Conservation (phyloP, 2,888 invertebrate species). For the Xanthia togata region DNA sequence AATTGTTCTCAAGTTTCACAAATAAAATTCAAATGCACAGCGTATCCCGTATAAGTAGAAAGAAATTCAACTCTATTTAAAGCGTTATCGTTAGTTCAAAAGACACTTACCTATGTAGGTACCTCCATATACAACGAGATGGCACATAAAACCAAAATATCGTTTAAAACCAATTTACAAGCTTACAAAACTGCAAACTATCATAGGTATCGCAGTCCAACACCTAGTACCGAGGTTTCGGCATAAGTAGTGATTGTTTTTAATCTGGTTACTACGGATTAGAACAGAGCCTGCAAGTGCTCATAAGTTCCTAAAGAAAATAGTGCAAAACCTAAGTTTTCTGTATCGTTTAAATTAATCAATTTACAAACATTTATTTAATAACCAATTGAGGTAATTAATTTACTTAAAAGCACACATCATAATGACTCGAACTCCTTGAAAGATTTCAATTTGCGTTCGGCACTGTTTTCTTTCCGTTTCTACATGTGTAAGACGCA, state of each 20-base stretch:
- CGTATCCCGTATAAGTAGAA: too few species aligned
- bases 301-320: neutral
- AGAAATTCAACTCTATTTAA: neutral
- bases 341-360: neutral
- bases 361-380: constrained; percentile 33
- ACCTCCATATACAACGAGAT: neutral
- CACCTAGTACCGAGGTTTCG: too few species aligned
- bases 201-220: neutral
- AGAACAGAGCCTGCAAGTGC: neutral
- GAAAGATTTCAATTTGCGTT: constrained; percentile 62
- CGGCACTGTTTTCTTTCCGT: constrained; percentile 58
- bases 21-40: neutral
- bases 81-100: too few species aligned
- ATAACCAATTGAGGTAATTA: constrained; percentile 54
- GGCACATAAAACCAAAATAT: neutral
- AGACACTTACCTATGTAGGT: neutral
- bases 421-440: constrained; percentile 59
- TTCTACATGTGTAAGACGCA: constrained; percentile 64
- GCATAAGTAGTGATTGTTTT: neutral
- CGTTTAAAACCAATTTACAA: neutral
- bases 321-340: neutral
- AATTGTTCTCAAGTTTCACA: neutral
- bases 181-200: neutral
- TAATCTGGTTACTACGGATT: neutral
- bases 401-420: constrained; percentile 53